Evolutionary conservation across 2,888 invertebrate species (phyloP).

Genomic region (Nemurella pictetii): DNA sequence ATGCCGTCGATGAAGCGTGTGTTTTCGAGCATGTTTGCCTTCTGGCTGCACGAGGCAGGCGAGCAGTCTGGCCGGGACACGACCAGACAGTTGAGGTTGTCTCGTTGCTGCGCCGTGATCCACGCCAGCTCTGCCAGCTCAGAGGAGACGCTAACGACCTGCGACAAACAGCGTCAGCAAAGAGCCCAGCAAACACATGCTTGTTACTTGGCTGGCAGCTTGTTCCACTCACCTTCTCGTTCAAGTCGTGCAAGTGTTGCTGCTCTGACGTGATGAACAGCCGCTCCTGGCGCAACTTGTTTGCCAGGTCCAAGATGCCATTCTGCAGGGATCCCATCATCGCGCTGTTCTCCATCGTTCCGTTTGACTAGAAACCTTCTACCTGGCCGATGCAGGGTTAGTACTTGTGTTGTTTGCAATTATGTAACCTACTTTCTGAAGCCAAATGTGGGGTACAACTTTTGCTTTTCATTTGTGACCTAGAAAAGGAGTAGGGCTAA

Average conservation of each 20-base stretch:
- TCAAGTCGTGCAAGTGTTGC: constrained; percentile 75
- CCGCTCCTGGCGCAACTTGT: constrained; percentile 79
- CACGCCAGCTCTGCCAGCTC: constrained; percentile 75
- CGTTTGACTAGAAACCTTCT: not conserved
- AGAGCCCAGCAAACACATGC: not conserved
- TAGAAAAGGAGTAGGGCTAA: not conserved
- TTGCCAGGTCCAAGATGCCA: constrained; percentile 65
- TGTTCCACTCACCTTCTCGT: constrained; percentile 67
- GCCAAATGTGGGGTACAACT: not conserved
- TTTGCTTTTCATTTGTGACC: not conserved
- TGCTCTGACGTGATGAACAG: constrained; percentile 86
- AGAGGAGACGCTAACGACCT: constrained; percentile 60
- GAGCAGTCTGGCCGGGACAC: constrained; percentile 74
- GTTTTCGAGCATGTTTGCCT: constrained; percentile 65
- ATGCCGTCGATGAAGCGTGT: constrained; percentile 76
- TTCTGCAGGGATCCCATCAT: constrained; percentile 46
- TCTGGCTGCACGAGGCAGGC: constrained; percentile 75
- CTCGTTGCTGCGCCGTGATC: constrained; percentile 84
- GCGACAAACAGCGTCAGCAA: constrained; percentile 29
- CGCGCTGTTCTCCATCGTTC: constrained; percentile 35
- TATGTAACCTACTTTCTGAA: not conserved
- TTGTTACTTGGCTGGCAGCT: too few species aligned
- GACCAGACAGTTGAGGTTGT: constrained; percentile 76
- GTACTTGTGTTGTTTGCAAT: not conserved
- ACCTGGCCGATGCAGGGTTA: not conserved